Conservation (phyloP, 1,140 invertebrate species). For the Cotesia glomerata region DNA sequence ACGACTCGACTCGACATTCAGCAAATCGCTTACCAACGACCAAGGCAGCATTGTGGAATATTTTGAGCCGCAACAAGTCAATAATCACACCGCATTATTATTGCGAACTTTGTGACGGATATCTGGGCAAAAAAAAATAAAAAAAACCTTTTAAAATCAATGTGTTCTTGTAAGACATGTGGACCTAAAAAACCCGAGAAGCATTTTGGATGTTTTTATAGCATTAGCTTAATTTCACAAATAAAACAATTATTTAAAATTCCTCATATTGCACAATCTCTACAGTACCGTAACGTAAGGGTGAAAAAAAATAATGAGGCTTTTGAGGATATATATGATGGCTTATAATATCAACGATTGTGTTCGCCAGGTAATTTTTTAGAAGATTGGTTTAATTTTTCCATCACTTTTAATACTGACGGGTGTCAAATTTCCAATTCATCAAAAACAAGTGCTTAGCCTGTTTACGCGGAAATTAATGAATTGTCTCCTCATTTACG, state of each 20-base stretch:
- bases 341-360: conserved; percentile 17
- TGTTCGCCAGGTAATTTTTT: conserved; percentile 18
- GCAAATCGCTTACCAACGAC: neutral
- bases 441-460: conserved; percentile 20
- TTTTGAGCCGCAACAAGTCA: neutral
- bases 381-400: conserved; percentile 22
- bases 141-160: neutral
- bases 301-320: neutral
- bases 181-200: neutral
- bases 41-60: conserved; percentile 8
- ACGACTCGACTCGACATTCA: too few relatives aligned
- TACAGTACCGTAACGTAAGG: conserved; percentile 2
- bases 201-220: conserved; percentile 1
- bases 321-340: conserved; percentile 20
- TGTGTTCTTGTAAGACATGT: conserved; percentile 6
- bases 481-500: neutral
- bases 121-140: neutral
- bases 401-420: conserved; percentile 27
- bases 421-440: conserved; percentile 25
- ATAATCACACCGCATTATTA: neutral
- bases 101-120: conserved; percentile 7
- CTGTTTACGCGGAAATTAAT: conserved; percentile 26
- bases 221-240: conserved; percentile 8
- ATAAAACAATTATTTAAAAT: neutral
- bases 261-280: neutral